These are phyloP conservation scores for Centruroides vittatus DNA, from an alignment of 1,140 invertebrate genomes.

Conservation along the genomic window DNA sequence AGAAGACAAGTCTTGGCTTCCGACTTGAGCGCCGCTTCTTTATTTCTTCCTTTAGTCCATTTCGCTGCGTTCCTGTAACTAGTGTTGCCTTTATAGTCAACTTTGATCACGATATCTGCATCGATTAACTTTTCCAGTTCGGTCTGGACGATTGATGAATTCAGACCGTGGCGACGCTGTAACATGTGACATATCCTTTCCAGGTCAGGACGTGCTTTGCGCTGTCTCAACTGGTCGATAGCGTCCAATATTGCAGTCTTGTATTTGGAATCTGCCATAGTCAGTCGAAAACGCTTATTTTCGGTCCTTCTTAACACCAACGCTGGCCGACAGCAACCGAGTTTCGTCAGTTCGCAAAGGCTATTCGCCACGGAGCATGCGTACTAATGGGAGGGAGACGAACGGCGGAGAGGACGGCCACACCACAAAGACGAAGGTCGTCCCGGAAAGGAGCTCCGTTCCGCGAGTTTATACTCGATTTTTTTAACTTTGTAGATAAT, in stretches of 20 bases:
- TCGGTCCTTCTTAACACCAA: too few species aligned
- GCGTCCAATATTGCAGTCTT: slow-evolving; percentile 61
- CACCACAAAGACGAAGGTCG: too few species aligned
- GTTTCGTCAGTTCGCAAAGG: too few species aligned
- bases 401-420: too few species aligned
- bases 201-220: slow-evolving; percentile 67
- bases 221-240: slow-evolving; percentile 61
- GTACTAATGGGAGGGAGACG: too few species aligned
- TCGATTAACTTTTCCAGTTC: slow-evolving; percentile 59
- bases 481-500: too few species aligned
- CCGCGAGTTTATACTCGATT: too few species aligned
- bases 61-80: slow-evolving; percentile 61
- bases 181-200: slow-evolving; percentile 67
- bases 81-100: slow-evolving; percentile 70
- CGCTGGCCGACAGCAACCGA: too few species aligned
- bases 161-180: slow-evolving; percentile 52
- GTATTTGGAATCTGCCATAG: slow-evolving; percentile 28
- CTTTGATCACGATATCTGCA: slow-evolving; percentile 58
- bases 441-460: too few species aligned
- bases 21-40: too few species aligned
- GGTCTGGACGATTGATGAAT: slow-evolving; percentile 49
- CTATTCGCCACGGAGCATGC: too few species aligned
- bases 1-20: too few species aligned
- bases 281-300: not conserved
- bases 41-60: slow-evolving; percentile 31